Evolutionary conservation across 2,113 vertebrate species (phyloP).

Genomic region (Vidua macroura): DNA sequence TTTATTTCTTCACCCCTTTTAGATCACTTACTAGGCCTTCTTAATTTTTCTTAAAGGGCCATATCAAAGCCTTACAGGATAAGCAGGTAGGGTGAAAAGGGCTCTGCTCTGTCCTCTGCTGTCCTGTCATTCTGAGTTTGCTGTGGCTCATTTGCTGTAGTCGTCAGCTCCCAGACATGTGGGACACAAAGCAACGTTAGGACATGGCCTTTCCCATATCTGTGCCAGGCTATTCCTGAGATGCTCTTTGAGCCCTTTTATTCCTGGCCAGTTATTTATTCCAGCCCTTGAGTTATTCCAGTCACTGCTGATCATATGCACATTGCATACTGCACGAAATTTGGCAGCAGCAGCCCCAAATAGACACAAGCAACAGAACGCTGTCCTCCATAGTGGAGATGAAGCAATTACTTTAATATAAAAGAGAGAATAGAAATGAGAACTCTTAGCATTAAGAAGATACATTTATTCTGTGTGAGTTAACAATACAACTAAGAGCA

Average conservation of each 20-base stretch:
- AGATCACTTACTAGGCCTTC: neutral
- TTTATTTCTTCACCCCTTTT: neutral
- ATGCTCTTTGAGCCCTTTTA: neutral
- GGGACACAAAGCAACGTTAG: neutral
- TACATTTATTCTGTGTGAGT: neutral
- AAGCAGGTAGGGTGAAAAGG: neutral
- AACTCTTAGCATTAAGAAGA: neutral
- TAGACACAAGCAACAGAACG: neutral
- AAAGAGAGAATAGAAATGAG: neutral
- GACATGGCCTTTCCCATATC: neutral
- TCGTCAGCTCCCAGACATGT: neutral
- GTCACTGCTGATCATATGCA: neutral
- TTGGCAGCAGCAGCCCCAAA: conserved; percentile 24
- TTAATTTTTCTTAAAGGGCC: neutral
- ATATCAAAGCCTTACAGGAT: neutral
- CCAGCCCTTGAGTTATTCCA: neutral
- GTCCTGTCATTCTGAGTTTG: neutral
- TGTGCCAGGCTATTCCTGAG: neutral
- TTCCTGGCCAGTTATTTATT: neutral
- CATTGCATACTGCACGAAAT: neutral
- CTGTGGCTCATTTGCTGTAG: neutral
- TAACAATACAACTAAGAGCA: neutral
- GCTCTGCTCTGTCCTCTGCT: neutral
- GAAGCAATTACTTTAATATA: neutral
- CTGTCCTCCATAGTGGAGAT: neutral